Evolutionary conservation across 2,113 vertebrate genomes (phyloP).

Genomic region (Morone chrysops): DNA sequence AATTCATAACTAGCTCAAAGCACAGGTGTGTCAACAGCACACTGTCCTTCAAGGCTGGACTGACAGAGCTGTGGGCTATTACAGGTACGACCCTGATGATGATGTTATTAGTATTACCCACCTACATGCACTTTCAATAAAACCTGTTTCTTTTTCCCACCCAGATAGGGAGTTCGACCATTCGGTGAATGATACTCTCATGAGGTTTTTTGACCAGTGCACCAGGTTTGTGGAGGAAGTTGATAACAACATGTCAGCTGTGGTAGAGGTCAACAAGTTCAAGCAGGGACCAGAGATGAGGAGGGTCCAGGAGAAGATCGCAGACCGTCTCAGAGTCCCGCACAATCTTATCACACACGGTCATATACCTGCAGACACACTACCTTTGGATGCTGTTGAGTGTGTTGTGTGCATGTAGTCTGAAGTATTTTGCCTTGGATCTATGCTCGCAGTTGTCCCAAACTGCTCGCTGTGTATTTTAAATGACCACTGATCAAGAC

Average conservation of each 20-base stretch:
- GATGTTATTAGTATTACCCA: not conserved
- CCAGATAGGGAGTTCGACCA: slow-evolving; percentile 83
- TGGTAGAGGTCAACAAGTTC: slow-evolving; percentile 87
- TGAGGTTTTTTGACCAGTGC: slow-evolving; percentile 94
- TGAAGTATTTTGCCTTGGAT: not conserved
- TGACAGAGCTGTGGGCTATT: slow-evolving; percentile 72
- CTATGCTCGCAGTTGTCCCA: not conserved
- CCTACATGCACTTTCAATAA: not conserved
- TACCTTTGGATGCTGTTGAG: not conserved
- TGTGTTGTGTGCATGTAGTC: not conserved
- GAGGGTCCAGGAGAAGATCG: slow-evolving; percentile 88
- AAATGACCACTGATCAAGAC: not conserved
- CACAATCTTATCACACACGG: slow-evolving; percentile 34
- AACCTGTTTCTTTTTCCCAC: rapidly evolving
- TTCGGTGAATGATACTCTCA: slow-evolving; percentile 88
- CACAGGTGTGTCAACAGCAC: slow-evolving; percentile 94
- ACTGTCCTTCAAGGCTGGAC: slow-evolving; percentile 86
- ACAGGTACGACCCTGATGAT: slow-evolving; percentile 38
- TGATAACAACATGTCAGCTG: slow-evolving; percentile 77
- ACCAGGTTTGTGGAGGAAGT: slow-evolving; percentile 87
- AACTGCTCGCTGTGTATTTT: not conserved
- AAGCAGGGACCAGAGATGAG: slow-evolving; percentile 91
- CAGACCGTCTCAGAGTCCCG: slow-evolving; percentile 84
- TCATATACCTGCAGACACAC: not conserved
- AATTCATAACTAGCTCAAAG: slow-evolving; percentile 92